Percentiles rank a stretch among this genome's conserved stretches.
phyloP scores from a whole-genome alignment of 1,140 invertebrate species.

The Brevipalpus yothersi region DNA sequence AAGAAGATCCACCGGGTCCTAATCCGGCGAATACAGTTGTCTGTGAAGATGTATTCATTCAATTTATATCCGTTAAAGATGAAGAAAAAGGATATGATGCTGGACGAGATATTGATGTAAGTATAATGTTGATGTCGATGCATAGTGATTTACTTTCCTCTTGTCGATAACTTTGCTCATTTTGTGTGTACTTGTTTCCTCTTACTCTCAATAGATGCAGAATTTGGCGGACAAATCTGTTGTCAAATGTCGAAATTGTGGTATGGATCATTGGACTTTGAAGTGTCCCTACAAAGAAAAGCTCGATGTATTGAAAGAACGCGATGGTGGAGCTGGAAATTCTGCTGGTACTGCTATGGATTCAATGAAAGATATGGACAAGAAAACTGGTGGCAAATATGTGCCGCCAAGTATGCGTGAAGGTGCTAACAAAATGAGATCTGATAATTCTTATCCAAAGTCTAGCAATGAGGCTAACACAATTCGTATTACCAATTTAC shows the following conservation, averaged over 20 bases:
- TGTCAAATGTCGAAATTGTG: slow-evolving; percentile 80
- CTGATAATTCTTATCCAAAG: slow-evolving; percentile 31
- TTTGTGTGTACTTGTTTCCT: slow-evolving; percentile 31
- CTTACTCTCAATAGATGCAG: slow-evolving; percentile 22
- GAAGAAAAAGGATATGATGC: slow-evolving; percentile 7
- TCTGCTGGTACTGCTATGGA: background rate
- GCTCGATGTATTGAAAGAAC: slow-evolving; percentile 17
- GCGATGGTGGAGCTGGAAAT: background rate
- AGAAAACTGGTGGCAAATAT: slow-evolving; percentile 23
- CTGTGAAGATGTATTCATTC: slow-evolving; percentile 87
- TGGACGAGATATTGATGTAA: background rate
- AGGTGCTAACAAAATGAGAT: slow-evolving; percentile 39
- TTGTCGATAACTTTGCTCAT: slow-evolving; percentile 29
- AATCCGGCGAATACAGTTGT: slow-evolving; percentile 87
- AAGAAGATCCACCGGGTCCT: slow-evolving; percentile 70
- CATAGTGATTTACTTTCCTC: too few species aligned
- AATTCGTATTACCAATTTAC: slow-evolving; percentile 88
- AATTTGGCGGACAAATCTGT: slow-evolving; percentile 54
- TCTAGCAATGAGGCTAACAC: slow-evolving; percentile 45
- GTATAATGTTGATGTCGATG: background rate
- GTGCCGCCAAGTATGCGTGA: slow-evolving; percentile 67
- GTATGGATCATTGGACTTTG: slow-evolving; percentile 87
- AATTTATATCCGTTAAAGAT: slow-evolving; percentile 26
- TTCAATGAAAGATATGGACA: slow-evolving; percentile 12
- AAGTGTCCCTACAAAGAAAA: slow-evolving; percentile 89